phyloP scores from a whole-genome alignment of 2,888 invertebrate species.

The Gonocerus acuteangulatus region DNA sequence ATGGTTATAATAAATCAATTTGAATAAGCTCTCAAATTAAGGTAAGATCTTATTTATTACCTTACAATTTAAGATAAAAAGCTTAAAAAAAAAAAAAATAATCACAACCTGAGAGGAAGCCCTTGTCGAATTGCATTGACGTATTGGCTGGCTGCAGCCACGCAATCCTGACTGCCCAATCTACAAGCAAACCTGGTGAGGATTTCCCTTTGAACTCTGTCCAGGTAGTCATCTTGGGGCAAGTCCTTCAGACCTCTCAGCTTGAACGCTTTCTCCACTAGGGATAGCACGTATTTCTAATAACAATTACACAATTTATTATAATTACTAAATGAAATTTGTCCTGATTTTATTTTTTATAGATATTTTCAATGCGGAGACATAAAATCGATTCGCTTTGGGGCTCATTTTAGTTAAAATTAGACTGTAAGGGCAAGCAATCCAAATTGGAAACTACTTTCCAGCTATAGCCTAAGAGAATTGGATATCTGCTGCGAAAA shows the following conservation, averaged over 20 bases:
- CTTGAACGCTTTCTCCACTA: constrained; percentile 1
- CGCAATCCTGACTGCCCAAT: constrained; percentile 8
- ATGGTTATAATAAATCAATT: no score
- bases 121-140: neutral
- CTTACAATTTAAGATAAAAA: no score
- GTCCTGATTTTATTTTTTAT: neutral
- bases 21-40: no score
- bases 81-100: no score
- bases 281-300: constrained; percentile 5
- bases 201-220: constrained; percentile 12
- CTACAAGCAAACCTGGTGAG: constrained; percentile 3
- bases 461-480: no score
- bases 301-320: neutral
- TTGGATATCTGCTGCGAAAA: no score
- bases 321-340: neutral
- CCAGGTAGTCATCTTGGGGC: neutral
- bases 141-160: neutral
- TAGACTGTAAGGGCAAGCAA: no score
- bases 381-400: neutral
- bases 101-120: neutral
- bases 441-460: no score
- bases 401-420: no score
- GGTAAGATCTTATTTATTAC: no score
- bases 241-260: neutral
- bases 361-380: neutral